Evolutionary conservation across 2,113 vertebrate genomes (phyloP).

Genomic region (Aleadryas rufinucha): DNA sequence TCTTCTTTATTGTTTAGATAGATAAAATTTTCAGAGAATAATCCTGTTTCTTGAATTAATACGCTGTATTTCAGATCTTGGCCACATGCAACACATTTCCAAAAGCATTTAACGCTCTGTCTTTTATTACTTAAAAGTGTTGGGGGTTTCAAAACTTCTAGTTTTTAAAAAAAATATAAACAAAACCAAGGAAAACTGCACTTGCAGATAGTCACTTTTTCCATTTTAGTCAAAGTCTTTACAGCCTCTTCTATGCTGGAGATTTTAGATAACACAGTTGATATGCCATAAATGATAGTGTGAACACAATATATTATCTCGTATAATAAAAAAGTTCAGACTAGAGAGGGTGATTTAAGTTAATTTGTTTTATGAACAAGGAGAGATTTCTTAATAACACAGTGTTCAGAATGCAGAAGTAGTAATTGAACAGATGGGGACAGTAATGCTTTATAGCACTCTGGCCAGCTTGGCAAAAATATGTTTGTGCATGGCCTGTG

Average conservation of each 20-base stretch:
- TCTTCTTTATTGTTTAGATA: neutral
- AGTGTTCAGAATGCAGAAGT: neutral
- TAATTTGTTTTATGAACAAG: neutral
- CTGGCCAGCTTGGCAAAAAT: neutral
- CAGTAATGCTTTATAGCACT: neutral
- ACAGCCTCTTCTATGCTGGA: neutral
- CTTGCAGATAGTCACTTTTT: neutral
- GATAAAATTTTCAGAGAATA: neutral
- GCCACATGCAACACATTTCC: neutral
- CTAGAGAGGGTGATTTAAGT: neutral
- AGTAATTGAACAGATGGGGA: constrained; percentile 22
- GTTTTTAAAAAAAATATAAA: neutral
- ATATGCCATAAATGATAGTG: neutral
- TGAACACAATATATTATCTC: neutral
- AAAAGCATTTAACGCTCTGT: neutral
- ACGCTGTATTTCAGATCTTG: neutral
- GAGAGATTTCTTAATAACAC: neutral
- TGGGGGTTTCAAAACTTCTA: neutral
- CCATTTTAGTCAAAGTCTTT: neutral
- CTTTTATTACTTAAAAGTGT: neutral
- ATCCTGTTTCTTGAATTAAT: neutral
- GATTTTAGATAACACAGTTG: neutral
- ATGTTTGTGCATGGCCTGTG: neutral
- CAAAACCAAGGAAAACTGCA: neutral
- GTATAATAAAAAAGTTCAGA: neutral